phyloP scores from a whole-genome alignment of 2,888 invertebrate genomes.

The Tolmerus cingulatus region DNA sequence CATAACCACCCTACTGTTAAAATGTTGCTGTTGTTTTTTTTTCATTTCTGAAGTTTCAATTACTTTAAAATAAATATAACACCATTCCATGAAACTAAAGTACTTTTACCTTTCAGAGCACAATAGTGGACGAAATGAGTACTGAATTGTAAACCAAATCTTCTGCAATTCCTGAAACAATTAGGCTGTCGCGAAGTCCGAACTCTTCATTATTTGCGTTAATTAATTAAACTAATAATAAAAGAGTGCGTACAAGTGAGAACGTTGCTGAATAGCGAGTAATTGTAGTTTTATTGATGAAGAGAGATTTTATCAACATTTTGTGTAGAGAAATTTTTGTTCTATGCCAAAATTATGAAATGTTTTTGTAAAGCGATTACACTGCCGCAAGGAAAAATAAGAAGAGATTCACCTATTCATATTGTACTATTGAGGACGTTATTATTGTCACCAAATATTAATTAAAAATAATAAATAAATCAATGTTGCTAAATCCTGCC shows the following conservation, averaged over 20 bases:
- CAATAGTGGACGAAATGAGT: slow-evolving; percentile 72
- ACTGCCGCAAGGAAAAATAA: not conserved
- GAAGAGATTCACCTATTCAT: not conserved
- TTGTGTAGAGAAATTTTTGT: not conserved
- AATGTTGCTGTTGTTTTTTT: not conserved
- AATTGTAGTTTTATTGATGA: slow-evolving; percentile 6
- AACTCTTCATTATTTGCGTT: slow-evolving; percentile 11
- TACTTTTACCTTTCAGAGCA: slow-evolving; percentile 55
- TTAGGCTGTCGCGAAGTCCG: not conserved
- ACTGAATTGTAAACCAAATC: slow-evolving; percentile 68
- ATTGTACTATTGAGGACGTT: not conserved
- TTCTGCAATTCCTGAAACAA: slow-evolving; percentile 5
- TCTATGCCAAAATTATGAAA: not conserved
- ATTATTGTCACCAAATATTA: not conserved
- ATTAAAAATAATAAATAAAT: not conserved
- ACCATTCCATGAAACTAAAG: not conserved
- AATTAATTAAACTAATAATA: not conserved
- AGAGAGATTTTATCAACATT: not conserved
- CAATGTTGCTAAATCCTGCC: slow-evolving; percentile 21
- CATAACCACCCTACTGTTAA: not conserved
- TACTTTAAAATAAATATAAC: not conserved
- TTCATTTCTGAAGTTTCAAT: not conserved
- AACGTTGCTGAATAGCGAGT: slow-evolving; percentile 1
- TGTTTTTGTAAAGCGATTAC: slow-evolving; percentile 11
- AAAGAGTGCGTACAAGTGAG: not conserved